These are phyloP conservation scores for Neoniphon sammara DNA, from an alignment of 2,797 vertebrate genomes.

Conservation along the genomic window DNA sequence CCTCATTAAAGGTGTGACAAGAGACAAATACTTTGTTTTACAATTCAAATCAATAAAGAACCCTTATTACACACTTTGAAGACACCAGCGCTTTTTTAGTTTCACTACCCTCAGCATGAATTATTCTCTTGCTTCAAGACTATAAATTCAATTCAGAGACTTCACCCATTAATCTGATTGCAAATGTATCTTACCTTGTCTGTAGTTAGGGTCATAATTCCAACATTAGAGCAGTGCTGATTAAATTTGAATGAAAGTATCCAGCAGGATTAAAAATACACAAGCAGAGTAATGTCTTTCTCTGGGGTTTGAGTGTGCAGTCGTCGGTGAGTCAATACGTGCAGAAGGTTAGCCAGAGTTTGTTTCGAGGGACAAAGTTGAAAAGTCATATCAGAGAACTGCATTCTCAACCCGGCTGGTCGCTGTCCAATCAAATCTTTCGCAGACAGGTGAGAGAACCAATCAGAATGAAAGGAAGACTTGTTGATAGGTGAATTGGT, in stretches of 20 bases:
- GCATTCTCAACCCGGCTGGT: constrained; percentile 57
- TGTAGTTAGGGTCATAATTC: constrained; percentile 66
- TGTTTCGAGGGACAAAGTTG: constrained; percentile 75
- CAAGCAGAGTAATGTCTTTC: constrained; percentile 24
- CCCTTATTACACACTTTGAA: not conserved
- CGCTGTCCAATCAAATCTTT: constrained; percentile 60
- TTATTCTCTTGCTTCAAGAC: not conserved
- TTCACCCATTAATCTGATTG: not conserved
- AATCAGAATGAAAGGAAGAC: constrained; percentile 32
- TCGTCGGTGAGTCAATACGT: not conserved
- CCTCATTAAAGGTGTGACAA: not conserved
- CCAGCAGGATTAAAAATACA: constrained; percentile 30
- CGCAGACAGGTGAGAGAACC: constrained; percentile 38
- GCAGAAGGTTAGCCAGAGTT: constrained; percentile 19
- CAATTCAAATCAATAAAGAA: not conserved
- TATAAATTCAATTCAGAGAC: not conserved
- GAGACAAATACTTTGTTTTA: not conserved
- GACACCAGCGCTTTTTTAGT: not conserved
- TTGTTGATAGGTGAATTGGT: constrained; percentile 35
- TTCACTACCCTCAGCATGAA: not conserved
- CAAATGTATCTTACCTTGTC: constrained; percentile 64
- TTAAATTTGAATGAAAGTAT: constrained; percentile 52
- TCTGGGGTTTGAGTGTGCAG: constrained; percentile 7
- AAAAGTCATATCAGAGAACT: constrained; percentile 60
- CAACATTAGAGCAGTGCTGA: constrained; percentile 50